Evolutionary conservation across 2,888 invertebrate genomes (phyloP).

Genomic region (Stenodera caucasica): DNA sequence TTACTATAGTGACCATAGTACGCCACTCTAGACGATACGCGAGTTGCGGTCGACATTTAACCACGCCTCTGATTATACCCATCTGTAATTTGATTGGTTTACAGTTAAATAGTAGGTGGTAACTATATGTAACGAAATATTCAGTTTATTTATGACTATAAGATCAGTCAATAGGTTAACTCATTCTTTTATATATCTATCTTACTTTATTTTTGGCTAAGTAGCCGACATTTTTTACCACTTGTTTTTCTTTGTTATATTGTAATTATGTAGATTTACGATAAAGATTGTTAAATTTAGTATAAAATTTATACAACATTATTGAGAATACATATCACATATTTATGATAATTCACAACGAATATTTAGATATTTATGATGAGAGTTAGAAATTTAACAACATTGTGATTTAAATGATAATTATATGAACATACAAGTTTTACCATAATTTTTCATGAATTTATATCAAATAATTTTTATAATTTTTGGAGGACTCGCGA

Average conservation of each 20-base stretch:
- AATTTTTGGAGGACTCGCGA: too few species aligned
- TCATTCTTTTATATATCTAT: constrained; percentile 18
- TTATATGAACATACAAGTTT: too few species aligned
- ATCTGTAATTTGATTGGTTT: constrained; percentile 21
- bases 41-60: constrained; percentile 44
- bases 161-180: constrained; percentile 54
- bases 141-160: constrained; percentile 43
- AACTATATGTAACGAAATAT: constrained; percentile 28
- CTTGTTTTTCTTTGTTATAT: constrained; percentile 50
- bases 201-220: constrained; percentile 34
- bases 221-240: constrained; percentile 55
- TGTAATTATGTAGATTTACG: constrained; percentile 54
- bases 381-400: constrained; percentile 12
- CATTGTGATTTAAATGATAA: constrained; percentile 17
- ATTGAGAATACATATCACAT: constrained; percentile 34
- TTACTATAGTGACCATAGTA: constrained; percentile 52
- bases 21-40: constrained; percentile 37
- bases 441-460: too few species aligned
- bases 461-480: too few species aligned
- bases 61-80: constrained; percentile 44
- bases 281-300: constrained; percentile 42
- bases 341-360: constrained; percentile 27
- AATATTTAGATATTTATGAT: background rate
- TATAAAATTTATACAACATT: constrained; percentile 40
- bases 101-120: constrained; percentile 24